Percentiles rank a stretch among this genome's conserved stretches.
These are phyloP conservation scores for Melanostigma gelatinosum DNA, from an alignment of 2,113 vertebrate genomes.

Conservation along the genomic window DNA sequence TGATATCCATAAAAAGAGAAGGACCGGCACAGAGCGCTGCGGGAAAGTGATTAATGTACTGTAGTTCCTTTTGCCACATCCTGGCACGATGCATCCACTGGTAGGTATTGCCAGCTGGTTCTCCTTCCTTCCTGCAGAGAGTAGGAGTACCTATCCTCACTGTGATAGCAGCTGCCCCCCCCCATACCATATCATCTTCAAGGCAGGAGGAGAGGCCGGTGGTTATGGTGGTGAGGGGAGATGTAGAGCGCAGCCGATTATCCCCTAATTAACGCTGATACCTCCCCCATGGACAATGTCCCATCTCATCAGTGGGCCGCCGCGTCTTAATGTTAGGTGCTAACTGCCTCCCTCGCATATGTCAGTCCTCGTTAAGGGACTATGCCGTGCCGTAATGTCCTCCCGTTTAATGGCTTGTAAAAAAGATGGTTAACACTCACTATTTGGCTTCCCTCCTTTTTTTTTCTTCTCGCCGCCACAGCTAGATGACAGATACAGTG, in stretches of 20 bases:
- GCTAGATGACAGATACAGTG: constrained; percentile 71
- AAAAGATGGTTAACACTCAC: constrained; percentile 97
- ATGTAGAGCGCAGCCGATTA: constrained; percentile 89
- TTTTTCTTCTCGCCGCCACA: constrained; percentile 50
- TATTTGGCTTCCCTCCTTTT: constrained; percentile 85
- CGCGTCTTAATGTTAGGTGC: constrained; percentile 90
- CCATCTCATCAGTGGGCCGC: constrained; percentile 88
- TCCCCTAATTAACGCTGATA: constrained; percentile 95
- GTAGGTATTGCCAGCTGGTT: constrained; percentile 51
- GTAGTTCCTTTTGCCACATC: constrained; percentile 49
- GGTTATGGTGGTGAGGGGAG: constrained; percentile 75
- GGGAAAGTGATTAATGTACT: constrained; percentile 57
- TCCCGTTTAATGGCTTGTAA: constrained; percentile 98
- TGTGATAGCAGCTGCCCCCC: constrained; percentile 72
- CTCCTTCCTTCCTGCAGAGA: constrained; percentile 48
- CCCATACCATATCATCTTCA: constrained; percentile 80
- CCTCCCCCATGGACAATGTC: constrained; percentile 93
- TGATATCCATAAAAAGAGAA: constrained; percentile 36
- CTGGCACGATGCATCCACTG: constrained; percentile 36
- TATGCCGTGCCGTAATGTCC: constrained; percentile 88
- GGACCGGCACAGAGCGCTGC: constrained; percentile 25
- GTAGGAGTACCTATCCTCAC: constrained; percentile 41
- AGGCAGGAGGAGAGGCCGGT: constrained; percentile 39
- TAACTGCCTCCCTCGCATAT: constrained; percentile 98
- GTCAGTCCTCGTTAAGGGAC: constrained; percentile 98